Conservation (phyloP, 2,113 vertebrate genomes). For the Lepisosteus oculatus region DNA sequence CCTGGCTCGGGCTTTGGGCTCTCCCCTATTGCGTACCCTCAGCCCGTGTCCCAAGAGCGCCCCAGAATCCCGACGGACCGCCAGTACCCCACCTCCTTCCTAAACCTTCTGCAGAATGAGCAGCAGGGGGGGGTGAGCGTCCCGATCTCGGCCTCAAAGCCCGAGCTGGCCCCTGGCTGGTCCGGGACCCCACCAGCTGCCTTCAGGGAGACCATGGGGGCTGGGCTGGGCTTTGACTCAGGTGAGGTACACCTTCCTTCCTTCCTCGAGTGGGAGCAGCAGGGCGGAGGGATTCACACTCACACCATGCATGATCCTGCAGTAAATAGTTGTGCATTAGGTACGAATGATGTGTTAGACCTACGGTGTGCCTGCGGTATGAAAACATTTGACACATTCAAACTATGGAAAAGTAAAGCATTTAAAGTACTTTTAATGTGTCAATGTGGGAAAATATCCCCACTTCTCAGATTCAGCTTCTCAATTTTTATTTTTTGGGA, state of each 20-base stretch:
- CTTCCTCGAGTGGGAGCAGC: not conserved
- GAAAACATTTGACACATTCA: not conserved
- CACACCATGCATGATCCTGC: too few species aligned
- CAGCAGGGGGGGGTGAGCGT: slow-evolving; percentile 38
- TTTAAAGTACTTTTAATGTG: not conserved
- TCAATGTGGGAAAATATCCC: too few species aligned
- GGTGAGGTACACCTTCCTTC: slow-evolving; percentile 53
- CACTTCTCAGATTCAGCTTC: too few species aligned
- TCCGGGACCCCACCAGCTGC: slow-evolving; percentile 33
- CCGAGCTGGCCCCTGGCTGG: slow-evolving; percentile 47
- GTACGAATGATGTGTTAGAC: too few species aligned
- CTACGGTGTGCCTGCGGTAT: too few species aligned
- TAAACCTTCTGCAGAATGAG: slow-evolving; percentile 68
- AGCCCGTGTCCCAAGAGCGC: not conserved
- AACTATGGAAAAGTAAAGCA: not conserved
- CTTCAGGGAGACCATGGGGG: slow-evolving; percentile 53
- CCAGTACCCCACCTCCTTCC: slow-evolving; percentile 55
- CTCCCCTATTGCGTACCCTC: slow-evolving; percentile 25
- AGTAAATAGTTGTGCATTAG: too few species aligned
- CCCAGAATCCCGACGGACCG: slow-evolving; percentile 40
- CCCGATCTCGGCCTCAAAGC: slow-evolving; percentile 52
- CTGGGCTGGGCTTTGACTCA: slow-evolving; percentile 53
- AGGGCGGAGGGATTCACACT: too few species aligned
- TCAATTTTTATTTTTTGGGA: too few species aligned
- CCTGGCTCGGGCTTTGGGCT: slow-evolving; percentile 33